These are phyloP conservation scores for Suillia variegata DNA, from an alignment of 2,888 invertebrate genomes.

Conservation along the genomic window DNA sequence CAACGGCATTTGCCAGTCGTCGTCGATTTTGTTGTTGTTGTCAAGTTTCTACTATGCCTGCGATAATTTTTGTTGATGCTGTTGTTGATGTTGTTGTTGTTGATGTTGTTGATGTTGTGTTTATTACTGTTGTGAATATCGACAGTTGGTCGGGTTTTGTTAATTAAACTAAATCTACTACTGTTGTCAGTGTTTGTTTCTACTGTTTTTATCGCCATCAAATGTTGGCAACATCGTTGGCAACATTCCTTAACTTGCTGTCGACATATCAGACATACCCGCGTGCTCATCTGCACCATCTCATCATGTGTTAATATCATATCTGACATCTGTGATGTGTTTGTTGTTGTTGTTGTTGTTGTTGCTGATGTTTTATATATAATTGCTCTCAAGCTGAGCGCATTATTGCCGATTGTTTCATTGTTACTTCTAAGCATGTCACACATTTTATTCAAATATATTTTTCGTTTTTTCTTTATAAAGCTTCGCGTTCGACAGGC, in stretches of 20 bases:
- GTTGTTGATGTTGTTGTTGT: constrained; percentile 12
- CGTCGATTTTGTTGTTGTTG: not conserved
- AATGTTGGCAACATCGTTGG: constrained; percentile 23
- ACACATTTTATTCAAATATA: not conserved
- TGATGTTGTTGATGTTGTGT: too few species aligned
- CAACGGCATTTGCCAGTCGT: not conserved
- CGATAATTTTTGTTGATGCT: too few species aligned
- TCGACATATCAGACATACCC: constrained; percentile 21
- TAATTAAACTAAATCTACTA: not conserved
- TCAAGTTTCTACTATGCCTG: not conserved
- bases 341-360: constrained; percentile 9
- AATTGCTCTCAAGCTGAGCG: not conserved
- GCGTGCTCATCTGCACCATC: not conserved
- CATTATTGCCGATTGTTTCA: not conserved
- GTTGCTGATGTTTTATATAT: not conserved
- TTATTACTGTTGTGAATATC: too few species aligned
- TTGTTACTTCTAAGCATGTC: not conserved
- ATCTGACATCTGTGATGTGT: constrained; percentile 2
- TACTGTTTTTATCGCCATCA: constrained; percentile 24
- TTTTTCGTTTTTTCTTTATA: not conserved
- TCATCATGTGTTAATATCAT: not conserved
- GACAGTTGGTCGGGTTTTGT: too few species aligned
- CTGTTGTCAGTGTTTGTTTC: constrained; percentile 1
- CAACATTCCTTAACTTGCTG: constrained; percentile 19
- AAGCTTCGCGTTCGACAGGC: not conserved